phyloP scores from a whole-genome alignment of 2,888 invertebrate genomes.

The Autographa gamma region DNA sequence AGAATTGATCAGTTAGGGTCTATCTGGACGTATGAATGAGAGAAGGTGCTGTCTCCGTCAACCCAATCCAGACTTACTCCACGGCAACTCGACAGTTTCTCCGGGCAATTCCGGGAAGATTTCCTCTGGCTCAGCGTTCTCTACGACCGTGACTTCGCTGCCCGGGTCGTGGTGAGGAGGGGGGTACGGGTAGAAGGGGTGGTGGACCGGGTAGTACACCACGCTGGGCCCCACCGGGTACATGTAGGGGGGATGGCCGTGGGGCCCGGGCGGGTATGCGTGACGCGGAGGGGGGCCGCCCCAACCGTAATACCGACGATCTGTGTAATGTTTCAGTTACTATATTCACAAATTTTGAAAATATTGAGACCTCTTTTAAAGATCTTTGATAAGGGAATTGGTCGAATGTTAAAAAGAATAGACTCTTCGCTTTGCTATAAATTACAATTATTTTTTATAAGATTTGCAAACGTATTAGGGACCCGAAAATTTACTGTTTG shows the following conservation, averaged over 20 bases:
- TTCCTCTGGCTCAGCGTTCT: conserved; percentile 69
- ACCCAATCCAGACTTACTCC: conserved; percentile 81
- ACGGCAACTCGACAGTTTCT: conserved; percentile 85
- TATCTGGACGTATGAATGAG: not conserved
- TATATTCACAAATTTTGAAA: conserved; percentile 25
- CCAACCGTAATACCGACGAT: conserved; percentile 81
- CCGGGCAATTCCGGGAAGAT: conserved; percentile 81
- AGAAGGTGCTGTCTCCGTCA: conserved; percentile 74
- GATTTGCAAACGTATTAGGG: no score
- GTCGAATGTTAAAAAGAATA: not conserved
- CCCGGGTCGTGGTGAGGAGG: conserved; percentile 61
- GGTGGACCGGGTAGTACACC: conserved; percentile 81
- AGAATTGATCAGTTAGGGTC: not conserved
- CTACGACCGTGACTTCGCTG: conserved; percentile 70
- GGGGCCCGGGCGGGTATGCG: conserved; percentile 61
- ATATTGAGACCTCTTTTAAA: not conserved
- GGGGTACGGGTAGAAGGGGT: conserved; percentile 82
- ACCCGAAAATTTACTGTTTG: no score
- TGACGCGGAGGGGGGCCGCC: conserved; percentile 72
- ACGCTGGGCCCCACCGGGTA: conserved; percentile 68
- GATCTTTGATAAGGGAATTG: not conserved
- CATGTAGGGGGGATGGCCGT: conserved; percentile 59
- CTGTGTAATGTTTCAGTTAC: conserved; percentile 65
- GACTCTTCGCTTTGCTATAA: not conserved
- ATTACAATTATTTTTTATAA: no score